Evolutionary conservation across 2,888 invertebrate species (phyloP).

Genomic region (Lithophane semibrunnea): DNA sequence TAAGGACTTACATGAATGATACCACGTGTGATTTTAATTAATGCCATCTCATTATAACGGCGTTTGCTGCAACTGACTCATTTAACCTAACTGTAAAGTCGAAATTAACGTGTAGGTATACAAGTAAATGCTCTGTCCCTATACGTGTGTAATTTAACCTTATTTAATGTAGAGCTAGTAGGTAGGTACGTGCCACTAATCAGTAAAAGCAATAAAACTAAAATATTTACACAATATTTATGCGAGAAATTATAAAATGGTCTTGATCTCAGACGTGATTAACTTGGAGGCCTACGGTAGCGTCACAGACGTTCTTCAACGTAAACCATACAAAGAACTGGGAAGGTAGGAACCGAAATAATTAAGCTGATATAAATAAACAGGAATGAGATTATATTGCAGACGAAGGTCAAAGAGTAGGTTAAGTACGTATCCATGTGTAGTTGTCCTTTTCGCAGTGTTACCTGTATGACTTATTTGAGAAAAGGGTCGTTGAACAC

Average conservation of each 20-base stretch:
- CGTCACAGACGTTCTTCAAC: constrained; percentile 15
- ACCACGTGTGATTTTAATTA: constrained; percentile 63
- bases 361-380: constrained; percentile 13
- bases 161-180: constrained; percentile 18
- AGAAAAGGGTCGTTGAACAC: background rate
- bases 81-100: constrained; percentile 62
- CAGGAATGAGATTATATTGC: background rate
- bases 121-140: constrained; percentile 29
- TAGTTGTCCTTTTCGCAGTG: background rate
- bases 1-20: constrained; percentile 65
- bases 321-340: constrained; percentile 15
- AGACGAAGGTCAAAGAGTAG: background rate
- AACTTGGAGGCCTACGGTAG: constrained; percentile 30
- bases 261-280: constrained; percentile 19
- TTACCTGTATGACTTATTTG: constrained; percentile 1
- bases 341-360: background rate
- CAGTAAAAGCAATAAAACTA: constrained; percentile 11
- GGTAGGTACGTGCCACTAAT: constrained; percentile 2
- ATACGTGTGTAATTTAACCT: constrained; percentile 45
- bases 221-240: constrained; percentile 21
- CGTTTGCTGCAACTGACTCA: constrained; percentile 69
- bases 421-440: background rate
- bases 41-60: constrained; percentile 70
- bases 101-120: constrained; percentile 47
- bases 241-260: constrained; percentile 1